Conservation (phyloP, 1,140 invertebrate species). For the Nautilus pompilius region DNA sequence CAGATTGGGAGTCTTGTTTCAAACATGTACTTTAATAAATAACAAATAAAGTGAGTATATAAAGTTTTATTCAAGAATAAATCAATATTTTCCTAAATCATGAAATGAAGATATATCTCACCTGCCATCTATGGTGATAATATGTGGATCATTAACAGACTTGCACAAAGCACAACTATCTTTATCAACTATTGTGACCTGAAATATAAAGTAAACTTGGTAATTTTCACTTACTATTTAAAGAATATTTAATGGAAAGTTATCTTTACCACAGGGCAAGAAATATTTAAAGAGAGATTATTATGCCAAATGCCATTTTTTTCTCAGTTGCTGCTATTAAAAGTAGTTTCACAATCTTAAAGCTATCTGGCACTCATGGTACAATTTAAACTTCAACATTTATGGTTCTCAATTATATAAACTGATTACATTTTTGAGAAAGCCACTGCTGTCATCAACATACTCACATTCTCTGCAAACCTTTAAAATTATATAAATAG, state of each 20-base stretch:
- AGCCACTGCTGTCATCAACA: too few relatives aligned
- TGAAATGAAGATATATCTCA: constrained; percentile 10
- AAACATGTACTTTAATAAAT: constrained; percentile 9
- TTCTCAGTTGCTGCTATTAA: too few relatives aligned
- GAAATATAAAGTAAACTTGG: too few relatives aligned
- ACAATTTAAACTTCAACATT: too few relatives aligned
- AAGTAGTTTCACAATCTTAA: constrained; percentile 10
- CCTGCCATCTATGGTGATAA: constrained; percentile 32
- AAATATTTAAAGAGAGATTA: neutral
- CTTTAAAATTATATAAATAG: too few relatives aligned
- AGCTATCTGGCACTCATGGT: too few relatives aligned
- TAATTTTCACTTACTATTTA: neutral
- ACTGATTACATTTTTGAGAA: too few relatives aligned
- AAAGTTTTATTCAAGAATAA: neutral
- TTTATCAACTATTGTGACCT: constrained; percentile 23
- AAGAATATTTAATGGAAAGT: neutral
- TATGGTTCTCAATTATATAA: too few relatives aligned
- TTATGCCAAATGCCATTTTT: constrained; percentile 3
- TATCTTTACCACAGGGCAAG: neutral
- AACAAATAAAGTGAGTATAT: neutral
- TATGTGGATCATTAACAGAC: constrained; percentile 31
- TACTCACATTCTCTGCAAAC: too few relatives aligned
- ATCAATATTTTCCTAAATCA: neutral
- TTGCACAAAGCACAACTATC: constrained; percentile 22
- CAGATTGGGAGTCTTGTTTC: constrained; percentile 43